A percentile compares a stretch with the other conserved stretches of the same genome.
phyloP scores from a whole-genome alignment of 2,113 vertebrate species.

The Toxotes chatareus region DNA sequence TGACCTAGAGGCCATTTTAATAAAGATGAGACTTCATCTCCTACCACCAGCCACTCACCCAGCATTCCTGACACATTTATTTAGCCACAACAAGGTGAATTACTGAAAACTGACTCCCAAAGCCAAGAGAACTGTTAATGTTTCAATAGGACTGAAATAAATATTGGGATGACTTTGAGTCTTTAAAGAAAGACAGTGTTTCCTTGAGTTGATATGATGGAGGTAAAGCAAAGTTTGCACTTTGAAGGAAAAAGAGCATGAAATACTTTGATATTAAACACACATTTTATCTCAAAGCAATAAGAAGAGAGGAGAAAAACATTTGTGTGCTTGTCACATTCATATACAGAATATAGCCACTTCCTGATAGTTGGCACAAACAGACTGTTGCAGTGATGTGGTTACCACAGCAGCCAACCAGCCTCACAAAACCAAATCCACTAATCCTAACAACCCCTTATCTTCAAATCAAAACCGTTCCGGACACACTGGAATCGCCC shows the following conservation, averaged over 20 bases:
- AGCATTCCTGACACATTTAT: not conserved
- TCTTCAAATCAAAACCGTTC: slow-evolving; percentile 41
- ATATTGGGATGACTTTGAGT: not conserved
- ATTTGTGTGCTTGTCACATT: not conserved
- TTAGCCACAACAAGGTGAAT: not conserved
- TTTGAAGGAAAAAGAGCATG: not conserved
- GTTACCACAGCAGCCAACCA: slow-evolving; percentile 1
- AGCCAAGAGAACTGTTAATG: not conserved
- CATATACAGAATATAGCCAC: not conserved
- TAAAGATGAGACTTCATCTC: slow-evolving; percentile 45
- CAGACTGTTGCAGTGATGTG: not conserved
- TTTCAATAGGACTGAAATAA: not conserved
- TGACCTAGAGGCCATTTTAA: slow-evolving; percentile 28
- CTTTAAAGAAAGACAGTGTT: not conserved
- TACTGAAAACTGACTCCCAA: not conserved
- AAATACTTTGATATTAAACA: too few relatives aligned
- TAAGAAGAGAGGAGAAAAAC: not conserved
- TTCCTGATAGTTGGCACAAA: not conserved
- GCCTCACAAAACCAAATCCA: not conserved
- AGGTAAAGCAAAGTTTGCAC: not conserved
- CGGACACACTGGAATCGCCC: slow-evolving; percentile 43
- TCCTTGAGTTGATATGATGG: not conserved
- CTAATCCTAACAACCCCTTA: slow-evolving; percentile 31
- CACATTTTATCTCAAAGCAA: not conserved
- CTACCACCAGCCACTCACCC: not conserved